phyloP scores from a whole-genome alignment of 2,888 invertebrate species.

The Coenonympha arcania region DNA sequence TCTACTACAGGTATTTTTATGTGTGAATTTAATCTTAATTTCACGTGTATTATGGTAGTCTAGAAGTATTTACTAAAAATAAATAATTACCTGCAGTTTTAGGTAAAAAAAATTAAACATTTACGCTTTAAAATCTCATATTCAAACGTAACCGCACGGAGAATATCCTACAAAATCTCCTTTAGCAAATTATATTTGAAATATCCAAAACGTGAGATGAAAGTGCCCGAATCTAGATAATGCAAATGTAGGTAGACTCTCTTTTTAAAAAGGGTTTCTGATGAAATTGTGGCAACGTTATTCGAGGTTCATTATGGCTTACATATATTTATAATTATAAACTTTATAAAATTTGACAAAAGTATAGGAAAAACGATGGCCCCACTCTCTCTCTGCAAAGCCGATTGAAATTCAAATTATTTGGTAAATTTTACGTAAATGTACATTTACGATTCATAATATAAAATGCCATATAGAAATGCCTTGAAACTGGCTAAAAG shows the following conservation, averaged over 20 bases:
- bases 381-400: no score
- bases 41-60: no score
- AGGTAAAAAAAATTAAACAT: slow-evolving; percentile 19
- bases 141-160: slow-evolving; percentile 32
- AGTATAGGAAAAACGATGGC: no score
- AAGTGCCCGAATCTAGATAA: slow-evolving; percentile 61
- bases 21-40: no score
- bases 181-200: slow-evolving; percentile 65
- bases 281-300: not conserved
- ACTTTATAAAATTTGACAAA: no score
- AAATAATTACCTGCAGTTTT: not conserved
- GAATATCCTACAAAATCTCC: slow-evolving; percentile 50
- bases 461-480: no score
- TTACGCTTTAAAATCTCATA: slow-evolving; percentile 25
- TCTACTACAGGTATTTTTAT: no score
- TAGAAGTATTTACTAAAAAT: no score
- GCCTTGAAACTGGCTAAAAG: not conserved
- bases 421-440: no score
- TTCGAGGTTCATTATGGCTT: not conserved
- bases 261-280: not conserved
- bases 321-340: no score
- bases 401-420: no score
- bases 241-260: slow-evolving; percentile 42
- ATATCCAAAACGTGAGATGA: slow-evolving; percentile 60
- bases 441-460: no score